Percentiles rank a stretch among this genome's conserved stretches.
These are phyloP conservation scores for Pseudorectes ferrugineus DNA, from an alignment of 2,113 vertebrate species.

Conservation along the genomic window DNA sequence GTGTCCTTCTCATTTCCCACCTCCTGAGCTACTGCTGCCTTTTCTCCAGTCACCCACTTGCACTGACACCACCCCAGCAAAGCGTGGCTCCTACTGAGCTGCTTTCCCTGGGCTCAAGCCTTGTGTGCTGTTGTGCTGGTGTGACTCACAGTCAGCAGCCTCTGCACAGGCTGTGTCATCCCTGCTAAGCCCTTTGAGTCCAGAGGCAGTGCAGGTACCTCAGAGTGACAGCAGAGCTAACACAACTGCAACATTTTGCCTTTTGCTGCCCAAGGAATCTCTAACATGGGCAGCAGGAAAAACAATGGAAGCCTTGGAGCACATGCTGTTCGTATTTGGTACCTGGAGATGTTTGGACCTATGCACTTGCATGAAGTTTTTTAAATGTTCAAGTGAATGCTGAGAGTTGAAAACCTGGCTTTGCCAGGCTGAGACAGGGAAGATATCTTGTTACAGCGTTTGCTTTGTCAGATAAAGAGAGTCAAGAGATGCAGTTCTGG, in stretches of 20 bases:
- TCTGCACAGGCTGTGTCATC: background rate
- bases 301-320: background rate
- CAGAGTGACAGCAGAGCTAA: background rate
- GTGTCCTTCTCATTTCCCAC: background rate
- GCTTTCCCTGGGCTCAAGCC: background rate
- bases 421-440: background rate
- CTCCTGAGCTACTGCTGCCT: background rate
- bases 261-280: background rate
- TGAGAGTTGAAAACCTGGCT: background rate
- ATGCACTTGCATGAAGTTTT: background rate
- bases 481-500: background rate
- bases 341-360: background rate
- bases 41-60: background rate
- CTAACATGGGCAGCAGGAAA: background rate
- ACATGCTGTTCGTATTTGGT: accelerated
- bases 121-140: background rate
- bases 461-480: background rate
- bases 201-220: background rate
- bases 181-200: background rate
- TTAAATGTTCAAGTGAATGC: background rate
- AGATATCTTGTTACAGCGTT: background rate
- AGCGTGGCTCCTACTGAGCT: background rate
- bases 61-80: background rate
- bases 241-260: background rate
- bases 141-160: background rate